A percentile compares a stretch with the other conserved stretches of the same genome.
Evolutionary conservation across 2,888 invertebrate genomes (phyloP).

Genomic region (Hofmannophila pseudospretella): DNA sequence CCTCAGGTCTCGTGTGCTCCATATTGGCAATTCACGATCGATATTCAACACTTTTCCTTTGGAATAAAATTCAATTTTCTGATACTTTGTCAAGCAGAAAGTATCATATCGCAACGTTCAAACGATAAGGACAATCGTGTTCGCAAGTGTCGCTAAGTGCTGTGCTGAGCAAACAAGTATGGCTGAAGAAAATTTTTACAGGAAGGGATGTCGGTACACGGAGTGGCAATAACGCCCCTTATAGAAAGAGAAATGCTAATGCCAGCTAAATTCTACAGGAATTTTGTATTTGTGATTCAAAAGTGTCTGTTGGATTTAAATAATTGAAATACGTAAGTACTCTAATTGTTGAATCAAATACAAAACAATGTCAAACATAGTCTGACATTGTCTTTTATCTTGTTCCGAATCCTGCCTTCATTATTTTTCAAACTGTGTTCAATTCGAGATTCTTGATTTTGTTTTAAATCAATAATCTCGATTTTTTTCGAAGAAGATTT

Average conservation of each 20-base stretch:
- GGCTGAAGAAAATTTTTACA: conserved; percentile 7
- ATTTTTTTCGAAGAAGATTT: no score
- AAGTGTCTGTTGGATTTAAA: no score
- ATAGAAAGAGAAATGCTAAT: neutral
- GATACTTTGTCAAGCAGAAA: conserved; percentile 26
- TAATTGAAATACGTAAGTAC: no score
- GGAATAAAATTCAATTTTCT: conserved; percentile 12
- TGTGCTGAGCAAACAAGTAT: conserved; percentile 10
- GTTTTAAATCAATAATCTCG: no score
- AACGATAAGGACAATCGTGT: conserved; percentile 27
- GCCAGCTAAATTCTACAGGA: neutral
- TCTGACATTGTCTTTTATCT: no score
- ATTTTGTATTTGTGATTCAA: no score
- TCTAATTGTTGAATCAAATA: no score
- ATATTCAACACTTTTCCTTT: neutral
- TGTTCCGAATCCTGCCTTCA: no score
- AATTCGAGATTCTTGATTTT: no score
- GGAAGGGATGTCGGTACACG: neutral
- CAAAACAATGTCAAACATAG: no score
- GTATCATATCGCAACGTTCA: conserved; percentile 24
- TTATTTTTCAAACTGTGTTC: no score
- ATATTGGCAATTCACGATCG: neutral
- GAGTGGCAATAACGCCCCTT: conserved; percentile 3
- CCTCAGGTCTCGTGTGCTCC: neutral
- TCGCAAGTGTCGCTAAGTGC: conserved; percentile 13